phyloP scores from a whole-genome alignment of 2,888 invertebrate genomes.

The Unio pictorum region DNA sequence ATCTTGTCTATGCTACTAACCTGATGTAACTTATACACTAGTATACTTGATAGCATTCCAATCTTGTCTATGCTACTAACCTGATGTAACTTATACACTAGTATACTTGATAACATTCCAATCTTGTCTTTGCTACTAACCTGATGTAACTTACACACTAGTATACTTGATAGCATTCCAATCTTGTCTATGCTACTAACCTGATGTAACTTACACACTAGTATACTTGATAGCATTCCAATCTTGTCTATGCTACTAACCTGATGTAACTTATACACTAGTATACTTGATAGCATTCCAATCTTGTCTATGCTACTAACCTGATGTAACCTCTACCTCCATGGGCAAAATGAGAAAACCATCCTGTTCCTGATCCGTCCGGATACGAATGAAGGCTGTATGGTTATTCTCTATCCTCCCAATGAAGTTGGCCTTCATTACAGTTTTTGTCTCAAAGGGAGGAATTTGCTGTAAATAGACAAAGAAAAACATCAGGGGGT shows the following conservation, averaged over 20 bases:
- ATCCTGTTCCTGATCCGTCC: constrained; percentile 74
- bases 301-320: constrained; percentile 43
- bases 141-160: too few relatives aligned
- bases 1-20: constrained; percentile 43
- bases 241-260: too few relatives aligned
- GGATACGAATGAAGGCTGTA: constrained; percentile 87
- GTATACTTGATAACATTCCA: too few relatives aligned
- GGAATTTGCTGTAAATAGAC: constrained; percentile 79
- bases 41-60: constrained; percentile 74
- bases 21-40: constrained; percentile 80
- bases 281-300: not conserved
- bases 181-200: constrained; percentile 59
- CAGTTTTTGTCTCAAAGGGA: constrained; percentile 88
- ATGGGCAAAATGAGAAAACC: constrained; percentile 85
- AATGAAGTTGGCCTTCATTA: constrained; percentile 88
- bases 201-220: constrained; percentile 83
- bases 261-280: too few relatives aligned
- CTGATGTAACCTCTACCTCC: constrained; percentile 84
- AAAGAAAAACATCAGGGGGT: not conserved
- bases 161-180: too few relatives aligned
- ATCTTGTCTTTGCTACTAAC: too few relatives aligned
- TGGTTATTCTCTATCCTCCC: constrained; percentile 85
- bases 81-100: too few relatives aligned
- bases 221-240: too few relatives aligned
- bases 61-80: not conserved